Conservation (phyloP, 1,140 invertebrate genomes). For the Drosophila nebulosa region DNA sequence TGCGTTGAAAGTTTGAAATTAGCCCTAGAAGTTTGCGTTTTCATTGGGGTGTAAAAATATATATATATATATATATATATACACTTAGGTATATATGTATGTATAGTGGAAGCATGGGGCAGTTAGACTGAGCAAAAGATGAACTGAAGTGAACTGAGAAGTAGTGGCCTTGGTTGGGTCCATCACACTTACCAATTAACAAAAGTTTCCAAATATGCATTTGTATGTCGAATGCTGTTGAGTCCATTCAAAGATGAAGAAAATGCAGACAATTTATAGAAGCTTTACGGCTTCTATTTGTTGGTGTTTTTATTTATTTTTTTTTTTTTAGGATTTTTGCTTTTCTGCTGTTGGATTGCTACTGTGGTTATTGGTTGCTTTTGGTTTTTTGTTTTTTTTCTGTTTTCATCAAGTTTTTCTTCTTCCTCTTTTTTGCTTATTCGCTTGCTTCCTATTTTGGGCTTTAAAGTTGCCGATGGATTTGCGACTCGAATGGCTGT, state of each 20-base stretch:
- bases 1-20: constrained; percentile 62
- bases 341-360: neutral
- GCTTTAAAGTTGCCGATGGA: constrained; percentile 54
- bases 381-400: constrained; percentile 10
- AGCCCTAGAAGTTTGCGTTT: constrained; percentile 45
- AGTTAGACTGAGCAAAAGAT: neutral
- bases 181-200: constrained; percentile 78
- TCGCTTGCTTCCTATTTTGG: neutral
- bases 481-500: constrained; percentile 46
- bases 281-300: constrained; percentile 23
- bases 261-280: constrained; percentile 61
- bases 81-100: neutral
- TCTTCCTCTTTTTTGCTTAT: neutral
- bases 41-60: constrained; percentile 14
- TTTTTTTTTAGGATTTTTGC: neutral
- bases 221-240: constrained; percentile 79
- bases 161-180: neutral
- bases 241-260: constrained; percentile 78
- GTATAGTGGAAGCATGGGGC: neutral
- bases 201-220: constrained; percentile 81
- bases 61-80: neutral
- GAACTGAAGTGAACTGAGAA: neutral
- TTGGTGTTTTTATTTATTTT: no score
- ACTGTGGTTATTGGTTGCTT: neutral
- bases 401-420: constrained; percentile 1